Evolutionary conservation across 2,113 vertebrate genomes (phyloP).

Genomic region (Dendropsophus ebraccatus): DNA sequence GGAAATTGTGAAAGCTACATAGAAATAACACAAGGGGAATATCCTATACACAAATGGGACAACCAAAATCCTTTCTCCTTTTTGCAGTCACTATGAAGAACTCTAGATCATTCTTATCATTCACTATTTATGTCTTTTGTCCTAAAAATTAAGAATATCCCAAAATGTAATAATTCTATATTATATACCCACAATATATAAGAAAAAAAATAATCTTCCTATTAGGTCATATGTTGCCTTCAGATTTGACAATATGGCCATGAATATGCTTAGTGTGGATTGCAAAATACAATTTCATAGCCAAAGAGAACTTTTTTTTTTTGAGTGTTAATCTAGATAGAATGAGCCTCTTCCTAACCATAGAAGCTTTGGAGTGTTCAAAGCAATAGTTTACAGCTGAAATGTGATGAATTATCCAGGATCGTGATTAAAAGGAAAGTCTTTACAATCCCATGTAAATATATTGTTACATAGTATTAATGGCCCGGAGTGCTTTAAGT

Average conservation of each 20-base stretch:
- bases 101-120: too few species aligned
- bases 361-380: neutral
- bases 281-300: neutral
- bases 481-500: constrained; percentile 4
- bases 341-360: neutral
- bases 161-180: too few species aligned
- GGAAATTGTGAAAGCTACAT: too few species aligned
- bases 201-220: too few species aligned
- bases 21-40: too few species aligned
- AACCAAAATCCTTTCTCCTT: too few species aligned
- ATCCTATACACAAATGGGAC: too few species aligned
- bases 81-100: too few species aligned
- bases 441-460: constrained; percentile 1
- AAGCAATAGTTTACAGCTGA: neutral
- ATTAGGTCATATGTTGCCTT: too few species aligned
- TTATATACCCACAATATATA: too few species aligned
- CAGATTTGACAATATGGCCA: neutral
- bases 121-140: too few species aligned
- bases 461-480: constrained; percentile 36
- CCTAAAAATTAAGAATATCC: too few species aligned
- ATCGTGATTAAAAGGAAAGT: constrained; percentile 3
- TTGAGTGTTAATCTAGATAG: neutral
- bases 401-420: neutral
- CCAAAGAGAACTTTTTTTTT: neutral
- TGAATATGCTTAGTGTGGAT: neutral